Base-by-base conservation (phyloP, 2,797 vertebrate species). In the Cirrhinus mrigala region DNA sequence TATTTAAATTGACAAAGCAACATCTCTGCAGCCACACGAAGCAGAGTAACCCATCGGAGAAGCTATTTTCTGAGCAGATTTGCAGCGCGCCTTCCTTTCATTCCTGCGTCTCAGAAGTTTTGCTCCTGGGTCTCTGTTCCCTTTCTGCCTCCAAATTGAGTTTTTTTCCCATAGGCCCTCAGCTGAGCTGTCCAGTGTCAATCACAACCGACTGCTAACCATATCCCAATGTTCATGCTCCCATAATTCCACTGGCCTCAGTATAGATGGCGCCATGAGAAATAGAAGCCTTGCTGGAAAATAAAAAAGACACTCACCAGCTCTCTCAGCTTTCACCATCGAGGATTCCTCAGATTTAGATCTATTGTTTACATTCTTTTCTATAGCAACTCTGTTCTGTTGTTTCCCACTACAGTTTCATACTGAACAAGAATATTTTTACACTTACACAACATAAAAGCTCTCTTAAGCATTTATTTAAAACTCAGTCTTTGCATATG, bases 201-300 rank as follows among this genome's bases (percentile, higher is more conserved):
- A 90, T 91, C 92, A 85, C 83, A 71, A 73, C 10, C 77, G 88
- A 73, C 87, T 90, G 87, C 64, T 87, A 87, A 89, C 86, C 90
- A 92, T 92, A 93, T 93, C 90, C 89, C 86, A 80, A 83, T 18
- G 22, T 64, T 16, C 44, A 75, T 85, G 82, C 87, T 33, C 66
- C 77, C 88, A 80, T 86, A 87, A 89, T 84, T 85, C 64, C 89
- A 87, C 81, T 37, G 79, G 89, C 89, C 91, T 90, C 89, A 79
- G 78, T 80, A 84, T 85, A 79, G 85, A 91, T 88, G 89, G 87
- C 92, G 92, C 92, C 89, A 91, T 87, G 90, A 91, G 85, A 90
- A 82, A 88, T 91, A 92, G 92, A 93, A 92, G 83, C 86, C 87
- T 90, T 94, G 91, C 93, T 94, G 90, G 92, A 92, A 93, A 94